phyloP scores from a whole-genome alignment of 2,888 invertebrate species.

The Pammene aurita region DNA sequence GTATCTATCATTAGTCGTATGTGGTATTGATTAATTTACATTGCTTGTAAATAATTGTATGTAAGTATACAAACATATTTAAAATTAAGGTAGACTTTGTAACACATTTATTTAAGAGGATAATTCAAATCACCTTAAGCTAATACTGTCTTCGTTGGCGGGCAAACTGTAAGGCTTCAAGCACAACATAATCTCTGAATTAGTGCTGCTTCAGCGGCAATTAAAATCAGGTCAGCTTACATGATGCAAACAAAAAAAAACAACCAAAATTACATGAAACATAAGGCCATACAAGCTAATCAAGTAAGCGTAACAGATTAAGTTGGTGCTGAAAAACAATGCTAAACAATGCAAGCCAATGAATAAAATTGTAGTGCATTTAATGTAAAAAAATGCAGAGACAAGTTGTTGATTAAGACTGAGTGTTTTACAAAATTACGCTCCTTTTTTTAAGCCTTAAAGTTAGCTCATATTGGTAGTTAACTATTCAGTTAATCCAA shows the following conservation, averaged over 20 bases:
- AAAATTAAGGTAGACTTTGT: neutral
- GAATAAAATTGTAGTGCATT: conserved; percentile 32
- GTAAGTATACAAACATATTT: too few relatives aligned
- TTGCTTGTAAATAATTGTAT: too few relatives aligned
- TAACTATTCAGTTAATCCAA: too few relatives aligned
- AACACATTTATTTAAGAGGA: neutral
- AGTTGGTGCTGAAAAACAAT: conserved; percentile 17
- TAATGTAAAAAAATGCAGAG: conserved; percentile 29
- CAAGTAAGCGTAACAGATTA: neutral
- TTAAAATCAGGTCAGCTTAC: conserved; percentile 38
- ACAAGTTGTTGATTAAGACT: neutral
- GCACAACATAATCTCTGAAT: conserved; percentile 34
- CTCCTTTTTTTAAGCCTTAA: neutral
- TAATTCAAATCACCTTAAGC: conserved; percentile 9
- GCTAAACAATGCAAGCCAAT: conserved; percentile 15
- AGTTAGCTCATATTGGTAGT: too few relatives aligned
- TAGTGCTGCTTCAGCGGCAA: conserved; percentile 35
- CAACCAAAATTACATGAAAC: neutral
- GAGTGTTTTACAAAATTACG: neutral
- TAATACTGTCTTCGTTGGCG: conserved; percentile 25
- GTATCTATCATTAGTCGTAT: neutral
- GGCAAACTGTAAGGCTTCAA: conserved; percentile 35
- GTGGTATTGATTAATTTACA: neutral
- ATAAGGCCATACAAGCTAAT: neutral
- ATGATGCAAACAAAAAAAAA: conserved; percentile 27